phyloP scores from a whole-genome alignment of 2,797 vertebrate species.

The Enoplosus armatus region DNA sequence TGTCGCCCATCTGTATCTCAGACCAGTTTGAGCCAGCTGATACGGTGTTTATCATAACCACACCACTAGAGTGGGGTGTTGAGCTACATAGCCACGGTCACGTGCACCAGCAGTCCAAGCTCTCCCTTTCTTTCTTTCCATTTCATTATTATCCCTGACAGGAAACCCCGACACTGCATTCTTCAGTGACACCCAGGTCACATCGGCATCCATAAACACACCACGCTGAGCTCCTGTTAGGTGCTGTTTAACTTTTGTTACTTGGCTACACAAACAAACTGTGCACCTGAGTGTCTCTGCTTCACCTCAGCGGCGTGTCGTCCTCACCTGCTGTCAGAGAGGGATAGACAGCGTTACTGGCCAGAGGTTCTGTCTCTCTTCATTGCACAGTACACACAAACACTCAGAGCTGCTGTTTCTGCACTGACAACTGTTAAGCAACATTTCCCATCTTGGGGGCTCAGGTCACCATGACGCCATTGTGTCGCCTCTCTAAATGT shows the following conservation, averaged over 20 bases:
- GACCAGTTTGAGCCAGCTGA: neutral
- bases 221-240: conserved; percentile 10
- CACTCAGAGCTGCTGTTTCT: conserved; percentile 19
- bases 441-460: conserved; percentile 42
- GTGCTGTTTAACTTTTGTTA: conserved; percentile 71
- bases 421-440: conserved; percentile 22
- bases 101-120: neutral
- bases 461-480: conserved; percentile 57
- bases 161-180: conserved; percentile 31
- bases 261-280: conserved; percentile 75
- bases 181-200: conserved; percentile 60
- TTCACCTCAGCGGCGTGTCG: conserved; percentile 61
- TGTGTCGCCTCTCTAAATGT: conserved; percentile 60
- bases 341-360: conserved; percentile 4
- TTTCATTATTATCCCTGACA: conserved; percentile 23
- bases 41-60: neutral
- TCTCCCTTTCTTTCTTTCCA: conserved; percentile 1
- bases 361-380: conserved; percentile 66
- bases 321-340: conserved; percentile 67
- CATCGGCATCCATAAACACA: conserved; percentile 70
- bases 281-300: conserved; percentile 68
- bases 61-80: conserved; percentile 78
- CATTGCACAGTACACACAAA: conserved; percentile 27
- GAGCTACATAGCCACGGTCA: conserved; percentile 40
- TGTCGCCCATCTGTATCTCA: neutral